Evolutionary conservation across 2,888 invertebrate species (phyloP).

Genomic region (Pyrrhia umbra): DNA sequence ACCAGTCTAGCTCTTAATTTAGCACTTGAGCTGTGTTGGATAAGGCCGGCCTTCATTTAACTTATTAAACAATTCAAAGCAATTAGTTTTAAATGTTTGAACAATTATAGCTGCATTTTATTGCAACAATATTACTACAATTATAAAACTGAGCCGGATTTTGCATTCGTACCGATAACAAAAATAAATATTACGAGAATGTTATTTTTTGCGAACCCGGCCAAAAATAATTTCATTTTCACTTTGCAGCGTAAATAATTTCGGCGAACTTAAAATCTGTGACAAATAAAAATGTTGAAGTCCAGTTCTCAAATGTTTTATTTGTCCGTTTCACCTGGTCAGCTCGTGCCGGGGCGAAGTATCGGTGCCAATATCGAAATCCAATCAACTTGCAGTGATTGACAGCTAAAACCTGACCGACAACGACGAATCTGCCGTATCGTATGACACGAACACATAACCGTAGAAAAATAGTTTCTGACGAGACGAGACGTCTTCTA

Average conservation of each 20-base stretch:
- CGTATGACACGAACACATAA: conserved; percentile 41
- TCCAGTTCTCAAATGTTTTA: conserved; percentile 36
- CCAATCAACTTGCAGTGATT: conserved; percentile 84
- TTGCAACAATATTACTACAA: neutral
- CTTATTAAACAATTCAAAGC: conserved; percentile 7
- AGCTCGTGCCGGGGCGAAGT: conserved; percentile 68
- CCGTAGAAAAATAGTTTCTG: conserved; percentile 41
- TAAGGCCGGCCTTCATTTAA: conserved; percentile 8
- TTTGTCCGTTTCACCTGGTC: conserved; percentile 55
- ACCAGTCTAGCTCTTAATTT: conserved; percentile 30
- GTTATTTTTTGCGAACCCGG: neutral
- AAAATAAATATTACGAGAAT: neutral
- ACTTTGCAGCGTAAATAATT: neutral
- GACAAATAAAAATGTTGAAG: conserved; percentile 5
- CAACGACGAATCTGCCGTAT: conserved; percentile 63
- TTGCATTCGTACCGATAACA: neutral
- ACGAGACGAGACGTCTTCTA: conserved; percentile 17
- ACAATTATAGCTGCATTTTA: neutral
- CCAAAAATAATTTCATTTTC: neutral
- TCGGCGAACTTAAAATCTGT: conserved; percentile 4
- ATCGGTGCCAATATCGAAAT: conserved; percentile 81
- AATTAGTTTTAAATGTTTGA: conserved; percentile 18
- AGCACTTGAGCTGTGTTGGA: conserved; percentile 14
- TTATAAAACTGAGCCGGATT: neutral
- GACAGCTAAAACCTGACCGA: conserved; percentile 74